phyloP scores from a whole-genome alignment of 23 tunicate species.

The Trididemnum clinides region DNA sequence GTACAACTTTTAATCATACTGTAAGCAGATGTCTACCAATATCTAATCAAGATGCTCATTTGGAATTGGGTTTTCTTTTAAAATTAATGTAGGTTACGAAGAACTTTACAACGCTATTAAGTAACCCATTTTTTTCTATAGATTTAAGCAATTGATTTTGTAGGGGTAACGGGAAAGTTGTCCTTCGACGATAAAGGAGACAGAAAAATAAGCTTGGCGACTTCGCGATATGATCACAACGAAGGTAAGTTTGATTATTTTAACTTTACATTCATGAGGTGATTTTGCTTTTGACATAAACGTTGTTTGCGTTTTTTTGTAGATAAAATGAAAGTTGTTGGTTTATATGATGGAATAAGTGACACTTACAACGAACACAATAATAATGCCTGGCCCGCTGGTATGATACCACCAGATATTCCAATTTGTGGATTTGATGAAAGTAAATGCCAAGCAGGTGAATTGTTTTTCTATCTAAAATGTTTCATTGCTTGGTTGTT shows the following conservation, averaged over 20 bases:
- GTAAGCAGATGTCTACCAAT: too few species aligned
- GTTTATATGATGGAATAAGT: conserved; percentile 26
- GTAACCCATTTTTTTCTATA: too few species aligned
- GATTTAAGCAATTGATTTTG: not conserved
- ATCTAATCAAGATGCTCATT: too few species aligned
- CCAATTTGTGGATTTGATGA: conserved; percentile 84
- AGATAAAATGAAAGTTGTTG: conserved; percentile 53
- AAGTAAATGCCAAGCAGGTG: conserved; percentile 33
- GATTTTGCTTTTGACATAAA: too few species aligned
- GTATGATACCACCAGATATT: conserved; percentile 62
- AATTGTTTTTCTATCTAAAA: too few species aligned
- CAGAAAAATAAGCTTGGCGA: conserved; percentile 37
- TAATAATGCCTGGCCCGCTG: conserved; percentile 54
- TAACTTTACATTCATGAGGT: too few species aligned
- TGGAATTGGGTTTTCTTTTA: too few species aligned
- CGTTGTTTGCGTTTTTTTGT: not conserved
- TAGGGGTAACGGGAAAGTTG: conserved; percentile 37
- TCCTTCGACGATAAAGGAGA: conserved; percentile 35
- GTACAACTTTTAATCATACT: too few species aligned
- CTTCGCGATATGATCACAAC: conserved; percentile 33
- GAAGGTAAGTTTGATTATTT: conserved; percentile 43
- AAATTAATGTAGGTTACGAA: too few species aligned
- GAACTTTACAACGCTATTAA: too few species aligned
- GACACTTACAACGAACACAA: conserved; percentile 20
- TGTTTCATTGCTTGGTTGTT: too few species aligned